Conservation (phyloP, 2,113 vertebrate species). For the Urocolius indicus region DNA sequence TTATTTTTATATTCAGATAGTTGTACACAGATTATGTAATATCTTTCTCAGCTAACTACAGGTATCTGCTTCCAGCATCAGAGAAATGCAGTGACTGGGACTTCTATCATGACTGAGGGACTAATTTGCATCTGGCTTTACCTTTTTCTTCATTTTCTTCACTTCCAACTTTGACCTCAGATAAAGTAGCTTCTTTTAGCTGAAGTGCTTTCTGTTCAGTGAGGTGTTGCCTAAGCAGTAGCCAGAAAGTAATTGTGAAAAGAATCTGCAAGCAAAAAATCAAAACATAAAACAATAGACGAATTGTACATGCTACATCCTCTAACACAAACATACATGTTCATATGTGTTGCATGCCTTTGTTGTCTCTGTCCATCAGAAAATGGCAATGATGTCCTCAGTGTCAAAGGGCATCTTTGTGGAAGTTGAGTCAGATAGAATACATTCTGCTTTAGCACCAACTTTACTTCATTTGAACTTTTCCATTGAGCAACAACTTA, state of each 20-base stretch:
- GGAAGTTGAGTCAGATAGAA: background rate
- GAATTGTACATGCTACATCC: conserved; percentile 28
- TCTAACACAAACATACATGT: background rate
- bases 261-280: conserved; percentile 83
- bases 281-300: conserved; percentile 35
- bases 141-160: conserved; percentile 86
- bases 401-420: background rate
- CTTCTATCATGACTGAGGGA: background rate
- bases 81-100: background rate
- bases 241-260: conserved; percentile 96
- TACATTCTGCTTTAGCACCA: background rate
- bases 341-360: background rate
- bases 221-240: conserved; percentile 93
- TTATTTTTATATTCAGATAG: background rate
- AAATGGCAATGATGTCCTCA: background rate
- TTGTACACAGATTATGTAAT: background rate
- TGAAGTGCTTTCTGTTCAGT: conserved; percentile 88
- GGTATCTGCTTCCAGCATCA: background rate
- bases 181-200: conserved; percentile 83
- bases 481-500: background rate
- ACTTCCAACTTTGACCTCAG: conserved; percentile 87
- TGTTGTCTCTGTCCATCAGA: background rate
- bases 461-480: background rate
- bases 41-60: background rate
- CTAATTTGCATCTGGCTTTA: conserved; percentile 59